Conservation (phyloP, 2,797 vertebrate species). For the Monodelphis domestica region DNA sequence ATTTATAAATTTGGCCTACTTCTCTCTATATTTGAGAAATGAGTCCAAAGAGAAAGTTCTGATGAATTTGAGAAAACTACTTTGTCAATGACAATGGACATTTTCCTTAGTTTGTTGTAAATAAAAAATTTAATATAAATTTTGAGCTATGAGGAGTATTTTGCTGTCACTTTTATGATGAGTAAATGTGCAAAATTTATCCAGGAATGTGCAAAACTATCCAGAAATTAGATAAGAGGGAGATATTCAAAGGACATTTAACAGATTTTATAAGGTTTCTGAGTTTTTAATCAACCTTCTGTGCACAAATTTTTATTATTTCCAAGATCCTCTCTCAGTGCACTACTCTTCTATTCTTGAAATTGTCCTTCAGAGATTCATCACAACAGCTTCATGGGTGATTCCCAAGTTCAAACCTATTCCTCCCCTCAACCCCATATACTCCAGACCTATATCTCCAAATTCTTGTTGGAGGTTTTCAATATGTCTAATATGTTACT, state of each 20-base stretch:
- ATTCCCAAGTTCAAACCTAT: neutral
- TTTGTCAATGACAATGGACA: slow-evolving; percentile 25
- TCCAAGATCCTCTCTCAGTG: neutral
- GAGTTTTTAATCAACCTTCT: slow-evolving; percentile 18
- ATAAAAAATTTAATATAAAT: slow-evolving; percentile 45
- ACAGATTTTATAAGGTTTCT: neutral
- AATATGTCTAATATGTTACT: slow-evolving; percentile 6
- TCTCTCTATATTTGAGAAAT: neutral
- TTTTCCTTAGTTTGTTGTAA: slow-evolving; percentile 29
- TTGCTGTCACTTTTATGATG: slow-evolving; percentile 4
- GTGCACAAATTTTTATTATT: neutral
- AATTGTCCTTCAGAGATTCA: slow-evolving; percentile 4
- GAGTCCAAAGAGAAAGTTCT: neutral
- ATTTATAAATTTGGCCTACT: neutral
- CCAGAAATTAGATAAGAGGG: slow-evolving; percentile 21
- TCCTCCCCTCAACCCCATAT: slow-evolving; percentile 26
- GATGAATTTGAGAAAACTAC: neutral
- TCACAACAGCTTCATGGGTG: neutral
- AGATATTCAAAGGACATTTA: neutral
- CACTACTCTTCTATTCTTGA: neutral
- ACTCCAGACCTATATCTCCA: slow-evolving; percentile 20
- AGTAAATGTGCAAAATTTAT: no score
- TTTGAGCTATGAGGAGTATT: slow-evolving; percentile 13
- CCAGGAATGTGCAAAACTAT: neutral
- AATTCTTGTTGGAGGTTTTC: neutral